Base-by-base conservation (phyloP, 2,113 vertebrate species). In the Mus spicilegus region DNA sequence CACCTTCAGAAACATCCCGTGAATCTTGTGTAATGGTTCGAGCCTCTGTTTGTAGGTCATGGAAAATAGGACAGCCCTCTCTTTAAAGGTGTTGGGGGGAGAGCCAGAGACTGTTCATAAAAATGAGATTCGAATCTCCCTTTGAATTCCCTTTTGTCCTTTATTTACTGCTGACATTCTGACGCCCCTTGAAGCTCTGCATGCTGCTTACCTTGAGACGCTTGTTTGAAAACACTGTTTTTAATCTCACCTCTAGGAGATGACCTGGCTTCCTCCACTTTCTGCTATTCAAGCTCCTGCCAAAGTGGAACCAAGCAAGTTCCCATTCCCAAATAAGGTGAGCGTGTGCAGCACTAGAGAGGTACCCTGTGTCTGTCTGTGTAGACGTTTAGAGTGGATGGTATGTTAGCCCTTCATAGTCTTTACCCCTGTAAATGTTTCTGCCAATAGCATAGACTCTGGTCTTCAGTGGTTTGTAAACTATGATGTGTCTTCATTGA, bases 271-370 rank as follows among this genome's bases (percentile, higher is more conserved):
- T 94, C 98, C 98, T 0, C 98, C 98, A 9, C 98, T 99, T 63
- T 98, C 99, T 96, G 99, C 99, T 96, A 98, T 99, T 98, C 99
- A 99, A 94, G 98, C 99, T 93, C 99, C 99, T 94, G 98, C 98
- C 93, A 99, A 99, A 97, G 99, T 98, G 96, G 99, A 99, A 96
- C 97, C 98, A 76, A 99, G 98, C 97, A 98, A 98, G 91, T 99
- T 99, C 98, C 98, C 99, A 96, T 99, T 99, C 98, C 99, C 98
- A 97, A 98, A 99, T 69, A 99, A 99, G 99, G 99, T 99, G 98
- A 98, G 98, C 63, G 51, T 49, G 77, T 92, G 2, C 7, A 78
- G n/a, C 51, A 5, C 51, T 30, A 28, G 16, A 90, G 7, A 24
- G 76, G 39, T 30, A 6, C 26, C 6, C 77, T 39, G 42, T 67